A percentile compares a stretch with the other conserved stretches of the same genome.
These are phyloP conservation scores for Rutpela maculata DNA, from an alignment of 2,888 invertebrate species.

Conservation along the genomic window DNA sequence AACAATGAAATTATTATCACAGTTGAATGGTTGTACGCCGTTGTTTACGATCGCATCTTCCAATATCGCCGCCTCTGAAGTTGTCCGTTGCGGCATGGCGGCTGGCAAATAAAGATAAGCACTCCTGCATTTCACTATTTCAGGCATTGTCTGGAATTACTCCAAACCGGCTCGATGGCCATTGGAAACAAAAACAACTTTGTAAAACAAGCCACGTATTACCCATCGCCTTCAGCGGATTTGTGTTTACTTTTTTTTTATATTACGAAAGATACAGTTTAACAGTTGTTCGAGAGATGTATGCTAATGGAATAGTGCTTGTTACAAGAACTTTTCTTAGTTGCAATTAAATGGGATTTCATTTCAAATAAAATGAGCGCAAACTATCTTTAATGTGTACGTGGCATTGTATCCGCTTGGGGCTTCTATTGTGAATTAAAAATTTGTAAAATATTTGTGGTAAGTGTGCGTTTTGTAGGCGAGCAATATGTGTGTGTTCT, in stretches of 20 bases:
- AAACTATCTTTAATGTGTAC: too few relatives aligned
- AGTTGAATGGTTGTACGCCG: not conserved
- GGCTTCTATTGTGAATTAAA: too few relatives aligned
- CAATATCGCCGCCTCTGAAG: slow-evolving; percentile 22
- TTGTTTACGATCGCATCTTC: slow-evolving; percentile 7
- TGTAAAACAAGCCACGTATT: slow-evolving; percentile 44
- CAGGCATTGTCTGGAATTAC: slow-evolving; percentile 45
- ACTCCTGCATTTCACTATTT: slow-evolving; percentile 42
- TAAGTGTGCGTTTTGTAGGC: too few relatives aligned
- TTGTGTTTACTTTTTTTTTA: slow-evolving; percentile 34
- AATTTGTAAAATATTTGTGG: too few relatives aligned
- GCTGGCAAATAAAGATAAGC: slow-evolving; percentile 46
- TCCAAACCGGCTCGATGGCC: slow-evolving; percentile 45
- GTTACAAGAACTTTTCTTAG: not conserved
- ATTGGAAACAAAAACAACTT: slow-evolving; percentile 45
- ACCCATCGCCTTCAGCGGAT: slow-evolving; percentile 38
- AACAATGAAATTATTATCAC: not conserved
- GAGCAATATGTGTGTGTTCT: too few relatives aligned
- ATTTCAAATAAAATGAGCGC: not conserved
- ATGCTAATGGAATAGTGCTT: not conserved
- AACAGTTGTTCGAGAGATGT: not conserved
- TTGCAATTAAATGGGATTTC: not conserved
- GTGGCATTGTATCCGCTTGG: too few relatives aligned
- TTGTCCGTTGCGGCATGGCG: slow-evolving; percentile 31
- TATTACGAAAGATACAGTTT: not conserved